These are phyloP conservation scores for Oscheius sp. DNA, from an alignment of 2,888 invertebrate genomes.

Conservation along the genomic window DNA sequence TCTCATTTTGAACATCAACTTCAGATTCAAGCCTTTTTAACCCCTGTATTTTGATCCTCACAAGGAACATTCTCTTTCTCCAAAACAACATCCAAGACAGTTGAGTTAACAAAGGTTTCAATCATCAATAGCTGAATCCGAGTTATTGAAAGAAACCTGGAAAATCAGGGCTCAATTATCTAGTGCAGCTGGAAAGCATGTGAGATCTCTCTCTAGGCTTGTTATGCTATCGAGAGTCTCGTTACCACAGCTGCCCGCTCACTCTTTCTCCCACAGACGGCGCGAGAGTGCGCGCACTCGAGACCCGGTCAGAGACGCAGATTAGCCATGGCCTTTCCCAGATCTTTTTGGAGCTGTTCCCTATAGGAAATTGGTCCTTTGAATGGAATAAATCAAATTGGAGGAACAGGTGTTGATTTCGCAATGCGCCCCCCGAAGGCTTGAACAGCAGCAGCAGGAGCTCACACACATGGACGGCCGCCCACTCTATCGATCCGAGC, in stretches of 20 bases:
- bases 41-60: too few relatives aligned
- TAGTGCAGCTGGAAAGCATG: neutral
- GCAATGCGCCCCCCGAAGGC: neutral
- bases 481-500: constrained; percentile 36
- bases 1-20: too few relatives aligned
- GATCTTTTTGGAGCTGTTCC: neutral
- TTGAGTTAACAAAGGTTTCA: too few relatives aligned
- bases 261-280: neutral
- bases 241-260: constrained; percentile 31
- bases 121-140: too few relatives aligned
- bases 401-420: neutral
- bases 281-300: constrained; percentile 1
- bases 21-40: too few relatives aligned
- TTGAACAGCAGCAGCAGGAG: too few relatives aligned
- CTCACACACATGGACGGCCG: constrained; percentile 7
- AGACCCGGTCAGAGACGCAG: constrained; percentile 21
- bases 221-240: constrained; percentile 37
- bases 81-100: too few relatives aligned
- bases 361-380: neutral
- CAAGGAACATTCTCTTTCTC: too few relatives aligned
- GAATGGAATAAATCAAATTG: neutral
- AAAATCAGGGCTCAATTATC: too few relatives aligned
- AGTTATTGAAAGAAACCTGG: too few relatives aligned
- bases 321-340: neutral
- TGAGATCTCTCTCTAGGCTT: constrained; percentile 13